Percentiles rank a stretch among this genome's conserved stretches.
Conservation (phyloP, 2,888 invertebrate species). For the Drosophila sordidula region DNA sequence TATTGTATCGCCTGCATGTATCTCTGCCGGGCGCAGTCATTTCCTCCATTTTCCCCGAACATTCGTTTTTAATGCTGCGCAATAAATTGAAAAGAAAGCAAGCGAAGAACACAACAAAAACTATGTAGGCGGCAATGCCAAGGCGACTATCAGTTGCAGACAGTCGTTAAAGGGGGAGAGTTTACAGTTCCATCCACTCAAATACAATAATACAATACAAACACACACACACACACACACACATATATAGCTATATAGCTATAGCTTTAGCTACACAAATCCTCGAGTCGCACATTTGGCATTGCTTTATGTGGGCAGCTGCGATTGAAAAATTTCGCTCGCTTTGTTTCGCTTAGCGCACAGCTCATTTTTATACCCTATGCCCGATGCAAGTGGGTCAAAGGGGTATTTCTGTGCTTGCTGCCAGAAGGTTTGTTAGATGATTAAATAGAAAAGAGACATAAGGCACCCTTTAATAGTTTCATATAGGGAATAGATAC, state of each 20-base stretch:
- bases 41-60: slow-evolving; percentile 9
- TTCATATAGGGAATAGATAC: background rate
- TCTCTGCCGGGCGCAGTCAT: slow-evolving; percentile 11
- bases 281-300: slow-evolving; percentile 42
- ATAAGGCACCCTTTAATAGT: too few relatives aligned
- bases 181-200: slow-evolving; percentile 60
- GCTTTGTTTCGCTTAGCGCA: slow-evolving; percentile 55
- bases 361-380: slow-evolving; percentile 29
- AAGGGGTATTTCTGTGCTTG: background rate
- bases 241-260: slow-evolving; percentile 11
- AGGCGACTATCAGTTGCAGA: slow-evolving; percentile 75
- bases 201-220: slow-evolving; percentile 51
- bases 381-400: background rate
- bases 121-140: slow-evolving; percentile 65
- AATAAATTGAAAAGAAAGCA: slow-evolving; percentile 80
- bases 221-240: slow-evolving; percentile 19
- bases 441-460: too few relatives aligned
- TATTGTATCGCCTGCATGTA: slow-evolving; percentile 45
- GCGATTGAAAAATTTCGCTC: slow-evolving; percentile 70
- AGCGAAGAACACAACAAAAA: slow-evolving; percentile 61
- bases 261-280: slow-evolving; percentile 37
- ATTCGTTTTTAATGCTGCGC: slow-evolving; percentile 62
- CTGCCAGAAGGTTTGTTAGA: background rate
- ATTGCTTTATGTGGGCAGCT: slow-evolving; percentile 55
- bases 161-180: slow-evolving; percentile 59